Evolutionary conservation across 2,888 invertebrate genomes (phyloP), one percentile per base, ranked within the genome.

Genomic region (Athetis lepigone): DNA sequence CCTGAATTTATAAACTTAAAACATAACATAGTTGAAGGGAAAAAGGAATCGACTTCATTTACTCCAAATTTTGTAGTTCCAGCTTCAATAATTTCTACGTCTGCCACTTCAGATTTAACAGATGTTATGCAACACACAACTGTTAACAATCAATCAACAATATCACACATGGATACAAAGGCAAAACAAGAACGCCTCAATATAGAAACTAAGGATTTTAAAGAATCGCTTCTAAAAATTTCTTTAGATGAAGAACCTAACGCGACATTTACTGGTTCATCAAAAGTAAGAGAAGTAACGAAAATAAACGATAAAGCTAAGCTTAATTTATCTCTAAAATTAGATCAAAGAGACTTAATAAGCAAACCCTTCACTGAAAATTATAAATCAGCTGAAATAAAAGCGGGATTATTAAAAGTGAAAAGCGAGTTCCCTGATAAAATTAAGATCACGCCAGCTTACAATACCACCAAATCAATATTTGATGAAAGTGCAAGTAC

Each of bases 171-270:
- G 7, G 11, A n/a, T 7, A 25, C 16, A 8, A 29, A 33, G 27
- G 27, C 36, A 49, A 40, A 8, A 16, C 1, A 19, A 40, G 18
- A 19, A 29, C 40, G 16, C 5, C 6, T 40, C 16, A 1, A n/a
- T 7, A 16, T 21, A 1, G 29, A 29, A 47, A 51, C 42, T 2
- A 56, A 52, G 2, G 13, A 27, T 11, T 37, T 16, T 0, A 9
- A 2, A 23, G 21, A 52, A 36, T n/a, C 23, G 19, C 45, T 25
- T 8, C 18, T 19, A 45, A 21, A 49, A 9, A 65, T 18, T 25
- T 25, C 16, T 5, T 19, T 8, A 42, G 11, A 51, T 29, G 11
- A 11, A 42, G 8, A 2, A 18, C 6, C 6, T 18, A 23, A 60
- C 23, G 16, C 27, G 27, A 36, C 9, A 40, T 8, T 18, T 37